A percentile compares a stretch with the other conserved stretches of the same genome.
Conservation (phyloP, 37 sponge, comb jelly and placozoan genomes). For the Beroe ovata region DNA sequence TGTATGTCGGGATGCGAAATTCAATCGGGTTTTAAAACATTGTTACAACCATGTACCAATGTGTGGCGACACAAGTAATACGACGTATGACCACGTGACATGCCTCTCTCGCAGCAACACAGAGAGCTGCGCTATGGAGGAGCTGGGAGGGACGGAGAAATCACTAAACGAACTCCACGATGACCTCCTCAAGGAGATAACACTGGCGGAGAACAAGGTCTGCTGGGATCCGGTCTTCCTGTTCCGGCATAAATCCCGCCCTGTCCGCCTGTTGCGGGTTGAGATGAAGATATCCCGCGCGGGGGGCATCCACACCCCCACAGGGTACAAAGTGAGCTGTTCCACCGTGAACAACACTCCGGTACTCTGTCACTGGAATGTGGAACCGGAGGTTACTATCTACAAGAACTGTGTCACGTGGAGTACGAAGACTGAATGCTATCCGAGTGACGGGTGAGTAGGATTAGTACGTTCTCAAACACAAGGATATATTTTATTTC, state of each 20-base stretch:
- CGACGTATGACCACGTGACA: too few species aligned
- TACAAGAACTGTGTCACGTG: slow-evolving; percentile 59
- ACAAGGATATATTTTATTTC: slow-evolving; percentile 3
- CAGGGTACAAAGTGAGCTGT: slow-evolving; percentile 34
- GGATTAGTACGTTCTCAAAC: neutral
- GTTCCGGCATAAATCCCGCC: slow-evolving; percentile 10
- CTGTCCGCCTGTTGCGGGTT: slow-evolving; percentile 5
- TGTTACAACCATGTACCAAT: too few species aligned
- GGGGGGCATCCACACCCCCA: neutral
- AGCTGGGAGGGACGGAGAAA: neutral
- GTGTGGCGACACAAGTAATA: too few species aligned
- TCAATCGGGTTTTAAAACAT: too few species aligned
- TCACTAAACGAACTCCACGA: neutral
- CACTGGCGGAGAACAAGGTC: neutral
- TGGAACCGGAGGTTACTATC: slow-evolving; percentile 18
- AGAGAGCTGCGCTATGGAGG: neutral
- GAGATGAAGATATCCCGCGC: neutral
- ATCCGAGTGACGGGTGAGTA: neutral
- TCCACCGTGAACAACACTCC: neutral
- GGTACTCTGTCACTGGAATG: neutral
- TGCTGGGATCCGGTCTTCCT: neutral
- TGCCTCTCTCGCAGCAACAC: slow-evolving; percentile 18
- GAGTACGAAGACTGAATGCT: neutral
- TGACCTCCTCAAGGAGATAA: neutral
- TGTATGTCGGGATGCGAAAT: too few species aligned